Evolutionary conservation across 2,888 invertebrate genomes (phyloP).

Genomic region (Agrotis segetum): DNA sequence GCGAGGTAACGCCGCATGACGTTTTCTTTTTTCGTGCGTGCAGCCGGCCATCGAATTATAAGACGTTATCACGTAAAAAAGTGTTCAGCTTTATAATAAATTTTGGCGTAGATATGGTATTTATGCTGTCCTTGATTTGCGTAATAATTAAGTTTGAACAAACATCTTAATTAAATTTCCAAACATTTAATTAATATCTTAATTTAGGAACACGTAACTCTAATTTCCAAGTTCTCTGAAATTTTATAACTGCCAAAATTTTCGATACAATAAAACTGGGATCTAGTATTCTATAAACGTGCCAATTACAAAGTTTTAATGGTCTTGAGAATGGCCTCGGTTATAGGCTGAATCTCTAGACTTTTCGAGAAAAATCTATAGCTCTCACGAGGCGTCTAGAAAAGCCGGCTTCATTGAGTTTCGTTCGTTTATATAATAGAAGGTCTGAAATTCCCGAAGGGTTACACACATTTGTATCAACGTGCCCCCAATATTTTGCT

Average conservation of each 20-base stretch:
- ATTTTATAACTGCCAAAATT: neutral
- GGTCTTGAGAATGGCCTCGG: slow-evolving; percentile 41
- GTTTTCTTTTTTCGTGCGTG: no score
- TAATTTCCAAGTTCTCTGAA: slow-evolving; percentile 1
- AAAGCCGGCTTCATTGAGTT: slow-evolving; percentile 35
- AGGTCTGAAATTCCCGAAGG: no score
- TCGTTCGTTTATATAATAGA: slow-evolving; percentile 14
- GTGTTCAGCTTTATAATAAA: no score
- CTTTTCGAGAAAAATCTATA: slow-evolving; percentile 36
- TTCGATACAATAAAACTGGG: slow-evolving; percentile 16
- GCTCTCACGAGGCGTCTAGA: slow-evolving; percentile 4
- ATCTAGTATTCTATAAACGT: slow-evolving; percentile 22
- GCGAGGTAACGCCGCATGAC: no score
- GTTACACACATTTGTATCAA: no score
- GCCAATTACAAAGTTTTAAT: slow-evolving; percentile 51
- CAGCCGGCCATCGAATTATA: no score
- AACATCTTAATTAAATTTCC: slow-evolving; percentile 23
- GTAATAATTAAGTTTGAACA: slow-evolving; percentile 2
- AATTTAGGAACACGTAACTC: slow-evolving; percentile 11
- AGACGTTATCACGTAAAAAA: no score
- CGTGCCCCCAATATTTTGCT: no score
- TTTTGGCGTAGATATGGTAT: no score
- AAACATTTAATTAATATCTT: slow-evolving; percentile 17
- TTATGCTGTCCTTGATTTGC: neutral
- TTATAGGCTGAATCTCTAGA: slow-evolving; percentile 31